Evolutionary conservation across 2,888 invertebrate genomes (phyloP).

Genomic region (Phaonia tiefii): DNA sequence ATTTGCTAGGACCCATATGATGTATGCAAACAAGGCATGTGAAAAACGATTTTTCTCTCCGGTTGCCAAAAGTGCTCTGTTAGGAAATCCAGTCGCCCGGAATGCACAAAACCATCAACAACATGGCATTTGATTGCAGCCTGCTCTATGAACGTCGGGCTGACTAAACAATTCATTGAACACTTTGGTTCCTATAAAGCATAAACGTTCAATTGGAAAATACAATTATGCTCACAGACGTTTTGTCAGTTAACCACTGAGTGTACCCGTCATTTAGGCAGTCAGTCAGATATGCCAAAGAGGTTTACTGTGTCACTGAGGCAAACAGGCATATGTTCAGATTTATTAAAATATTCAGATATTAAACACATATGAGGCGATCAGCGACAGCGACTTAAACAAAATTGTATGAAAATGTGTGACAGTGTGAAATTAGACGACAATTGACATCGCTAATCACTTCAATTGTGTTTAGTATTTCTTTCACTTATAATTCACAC

Average conservation of each 20-base stretch:
- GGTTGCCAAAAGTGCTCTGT: constrained; percentile 18
- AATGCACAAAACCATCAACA: constrained; percentile 23
- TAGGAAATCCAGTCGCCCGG: constrained; percentile 23
- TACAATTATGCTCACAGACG: constrained; percentile 25
- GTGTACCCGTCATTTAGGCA: no score
- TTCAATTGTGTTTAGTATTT: background rate
- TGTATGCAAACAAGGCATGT: constrained; percentile 22
- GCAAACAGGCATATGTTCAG: constrained; percentile 9
- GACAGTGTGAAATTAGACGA: no score
- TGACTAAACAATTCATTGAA: constrained; percentile 68
- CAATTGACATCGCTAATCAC: constrained; percentile 11
- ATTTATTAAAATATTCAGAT: background rate
- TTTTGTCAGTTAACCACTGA: constrained; percentile 11
- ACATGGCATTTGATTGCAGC: background rate
- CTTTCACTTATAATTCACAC: no score
- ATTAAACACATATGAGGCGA: background rate
- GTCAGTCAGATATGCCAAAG: constrained; percentile 36
- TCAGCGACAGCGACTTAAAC: background rate
- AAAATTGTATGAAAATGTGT: no score
- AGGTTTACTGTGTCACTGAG: constrained; percentile 49
- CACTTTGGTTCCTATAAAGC: constrained; percentile 64
- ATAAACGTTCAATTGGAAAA: constrained; percentile 40
- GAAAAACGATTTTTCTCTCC: constrained; percentile 27
- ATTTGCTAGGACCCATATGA: constrained; percentile 59
- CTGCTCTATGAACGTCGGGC: background rate